A percentile compares a stretch with the other conserved stretches of the same genome.
Conservation (phyloP, 2,113 vertebrate species). For the Anser cygnoides region DNA sequence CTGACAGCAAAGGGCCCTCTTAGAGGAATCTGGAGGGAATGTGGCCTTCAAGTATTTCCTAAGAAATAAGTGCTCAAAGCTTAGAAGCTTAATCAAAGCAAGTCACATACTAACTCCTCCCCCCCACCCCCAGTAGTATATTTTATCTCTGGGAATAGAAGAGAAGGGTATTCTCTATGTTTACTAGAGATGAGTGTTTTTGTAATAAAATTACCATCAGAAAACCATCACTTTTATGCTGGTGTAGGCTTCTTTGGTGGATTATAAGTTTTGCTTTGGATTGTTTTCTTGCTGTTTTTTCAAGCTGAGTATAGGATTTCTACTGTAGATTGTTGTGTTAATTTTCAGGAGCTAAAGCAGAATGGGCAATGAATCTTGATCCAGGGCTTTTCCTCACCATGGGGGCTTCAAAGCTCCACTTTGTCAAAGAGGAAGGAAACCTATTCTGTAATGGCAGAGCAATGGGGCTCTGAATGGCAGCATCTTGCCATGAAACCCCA, state of each 20-base stretch:
- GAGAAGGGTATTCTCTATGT: not conserved
- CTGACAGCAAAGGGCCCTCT: not conserved
- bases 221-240: not conserved
- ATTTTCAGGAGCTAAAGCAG: not conserved
- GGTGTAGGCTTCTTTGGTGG: not conserved
- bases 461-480: not conserved
- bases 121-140: not conserved
- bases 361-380: not conserved
- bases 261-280: not conserved
- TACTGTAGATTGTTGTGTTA: not conserved
- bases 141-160: not conserved
- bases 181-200: not conserved
- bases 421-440: not conserved
- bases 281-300: not conserved
- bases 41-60: not conserved
- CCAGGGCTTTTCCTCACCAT: not conserved
- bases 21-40: not conserved
- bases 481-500: not conserved
- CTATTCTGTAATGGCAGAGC: not conserved
- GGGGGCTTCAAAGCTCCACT: not conserved
- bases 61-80: not conserved
- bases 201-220: not conserved
- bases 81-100: constrained; percentile 26
- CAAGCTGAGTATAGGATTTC: not conserved
- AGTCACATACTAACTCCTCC: not conserved